phyloP scores from a whole-genome alignment of 1,140 invertebrate species.

The Cyclina sinensis region DNA sequence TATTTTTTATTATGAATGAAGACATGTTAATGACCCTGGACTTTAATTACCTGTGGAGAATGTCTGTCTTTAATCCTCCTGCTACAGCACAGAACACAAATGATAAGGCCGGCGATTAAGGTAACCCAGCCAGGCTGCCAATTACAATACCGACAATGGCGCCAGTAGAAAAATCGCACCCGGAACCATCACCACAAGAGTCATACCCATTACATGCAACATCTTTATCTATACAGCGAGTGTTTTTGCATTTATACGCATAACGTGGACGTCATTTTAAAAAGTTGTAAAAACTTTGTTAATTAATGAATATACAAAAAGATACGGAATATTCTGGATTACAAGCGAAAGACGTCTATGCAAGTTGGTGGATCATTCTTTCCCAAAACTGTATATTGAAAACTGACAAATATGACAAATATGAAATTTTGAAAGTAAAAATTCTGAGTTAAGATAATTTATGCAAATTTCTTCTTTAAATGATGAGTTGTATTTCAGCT shows the following conservation, averaged over 20 bases:
- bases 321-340: no score
- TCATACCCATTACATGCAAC: constrained; percentile 14
- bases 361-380: no score
- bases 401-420: no score
- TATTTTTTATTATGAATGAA: no score
- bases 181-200: constrained; percentile 24
- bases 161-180: not conserved
- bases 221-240: constrained; percentile 5
- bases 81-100: not conserved
- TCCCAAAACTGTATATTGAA: no score
- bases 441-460: no score
- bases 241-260: not conserved
- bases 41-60: not conserved
- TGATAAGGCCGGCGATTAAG: not conserved
- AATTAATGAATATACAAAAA: no score
- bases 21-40: no score
- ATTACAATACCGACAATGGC: not conserved
- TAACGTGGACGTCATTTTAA: constrained; percentile 10
- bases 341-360: no score
- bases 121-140: not conserved
- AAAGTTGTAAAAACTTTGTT: not conserved
- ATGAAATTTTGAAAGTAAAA: no score
- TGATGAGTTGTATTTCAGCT: no score
- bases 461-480: no score
- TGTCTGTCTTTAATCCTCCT: not conserved